Evolutionary conservation across 2,797 vertebrate genomes (phyloP).

Genomic region (Gymnoscopelus braueri): DNA sequence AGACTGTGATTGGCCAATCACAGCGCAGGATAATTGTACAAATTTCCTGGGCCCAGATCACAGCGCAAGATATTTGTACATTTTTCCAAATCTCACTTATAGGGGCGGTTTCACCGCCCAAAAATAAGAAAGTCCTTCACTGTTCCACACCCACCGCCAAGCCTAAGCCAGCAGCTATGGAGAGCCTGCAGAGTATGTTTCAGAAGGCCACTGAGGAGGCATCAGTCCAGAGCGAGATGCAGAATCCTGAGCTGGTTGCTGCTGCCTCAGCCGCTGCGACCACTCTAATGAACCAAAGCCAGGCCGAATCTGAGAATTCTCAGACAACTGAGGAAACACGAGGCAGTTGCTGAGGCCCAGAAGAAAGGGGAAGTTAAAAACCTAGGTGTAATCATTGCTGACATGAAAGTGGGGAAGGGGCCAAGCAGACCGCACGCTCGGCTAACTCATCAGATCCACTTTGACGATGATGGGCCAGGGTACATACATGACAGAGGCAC

Average conservation of each 20-base stretch:
- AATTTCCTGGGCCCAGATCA: too few relatives aligned
- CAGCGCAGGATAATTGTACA: too few relatives aligned
- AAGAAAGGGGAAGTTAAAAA: conserved; percentile 64
- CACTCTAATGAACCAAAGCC: conserved; percentile 80
- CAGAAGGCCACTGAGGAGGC: conserved; percentile 63
- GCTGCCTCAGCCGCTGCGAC: conserved; percentile 89
- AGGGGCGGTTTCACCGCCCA: too few relatives aligned
- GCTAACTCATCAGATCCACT: conserved; percentile 74
- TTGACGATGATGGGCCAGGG: conserved; percentile 84
- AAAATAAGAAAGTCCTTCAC: conserved; percentile 55
- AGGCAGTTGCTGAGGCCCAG: conserved; percentile 79
- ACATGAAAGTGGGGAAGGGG: conserved; percentile 86
- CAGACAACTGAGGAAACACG: conserved; percentile 84
- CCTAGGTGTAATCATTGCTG: conserved; percentile 84
- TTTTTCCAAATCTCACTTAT: too few relatives aligned
- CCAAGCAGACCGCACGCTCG: conserved; percentile 26
- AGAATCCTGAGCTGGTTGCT: conserved; percentile 83
- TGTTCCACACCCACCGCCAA: conserved; percentile 1
- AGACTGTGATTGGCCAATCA: too few relatives aligned
- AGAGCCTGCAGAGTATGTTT: conserved; percentile 70
- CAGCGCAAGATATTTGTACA: too few relatives aligned
- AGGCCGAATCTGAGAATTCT: conserved; percentile 89
- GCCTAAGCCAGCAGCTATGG: conserved; percentile 31
- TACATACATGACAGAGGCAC: conserved; percentile 48
- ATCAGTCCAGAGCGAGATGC: conserved; percentile 57